Conservation (phyloP, 1,140 invertebrate species). For the Ceratosolen fusciceps region DNA sequence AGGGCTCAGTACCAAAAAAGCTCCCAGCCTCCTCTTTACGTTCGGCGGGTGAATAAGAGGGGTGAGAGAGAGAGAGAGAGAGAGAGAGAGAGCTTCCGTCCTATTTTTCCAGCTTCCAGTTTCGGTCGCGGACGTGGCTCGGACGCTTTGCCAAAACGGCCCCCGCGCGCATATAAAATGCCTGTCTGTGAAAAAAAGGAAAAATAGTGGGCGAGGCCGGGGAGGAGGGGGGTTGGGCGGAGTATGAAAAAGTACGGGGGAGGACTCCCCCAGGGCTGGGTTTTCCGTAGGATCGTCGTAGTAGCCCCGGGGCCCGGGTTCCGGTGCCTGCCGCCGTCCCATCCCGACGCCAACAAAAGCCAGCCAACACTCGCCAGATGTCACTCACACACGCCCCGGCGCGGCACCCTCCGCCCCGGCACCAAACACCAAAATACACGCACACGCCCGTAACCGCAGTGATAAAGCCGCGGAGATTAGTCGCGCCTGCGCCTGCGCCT, state of each 20-base stretch:
- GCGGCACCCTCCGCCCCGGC: no score
- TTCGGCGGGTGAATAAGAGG: no score
- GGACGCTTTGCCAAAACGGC: background rate
- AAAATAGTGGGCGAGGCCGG: background rate
- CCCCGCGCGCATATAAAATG: background rate
- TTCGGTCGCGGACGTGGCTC: background rate
- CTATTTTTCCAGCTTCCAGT: no score
- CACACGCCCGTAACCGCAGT: background rate
- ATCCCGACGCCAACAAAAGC: background rate
- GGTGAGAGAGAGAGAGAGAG: no score
- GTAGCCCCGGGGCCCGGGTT: background rate
- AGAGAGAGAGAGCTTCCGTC: no score
- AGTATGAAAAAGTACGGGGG: background rate
- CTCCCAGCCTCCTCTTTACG: no score
- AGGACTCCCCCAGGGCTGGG: no score
- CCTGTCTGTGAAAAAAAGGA: background rate
- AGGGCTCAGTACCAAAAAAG: no score
- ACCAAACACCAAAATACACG: no score
- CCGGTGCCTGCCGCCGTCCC: background rate
- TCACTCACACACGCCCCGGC: slow-evolving; percentile 7
- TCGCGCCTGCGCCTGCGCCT: background rate
- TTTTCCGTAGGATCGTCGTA: background rate
- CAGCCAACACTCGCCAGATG: slow-evolving; percentile 14
- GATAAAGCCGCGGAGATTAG: slow-evolving; percentile 12
- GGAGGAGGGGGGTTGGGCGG: background rate